A percentile compares a stretch with the other conserved stretches of the same genome.
These are phyloP conservation scores for Dryococelus australis DNA, from an alignment of 2,888 invertebrate genomes.

Conservation along the genomic window DNA sequence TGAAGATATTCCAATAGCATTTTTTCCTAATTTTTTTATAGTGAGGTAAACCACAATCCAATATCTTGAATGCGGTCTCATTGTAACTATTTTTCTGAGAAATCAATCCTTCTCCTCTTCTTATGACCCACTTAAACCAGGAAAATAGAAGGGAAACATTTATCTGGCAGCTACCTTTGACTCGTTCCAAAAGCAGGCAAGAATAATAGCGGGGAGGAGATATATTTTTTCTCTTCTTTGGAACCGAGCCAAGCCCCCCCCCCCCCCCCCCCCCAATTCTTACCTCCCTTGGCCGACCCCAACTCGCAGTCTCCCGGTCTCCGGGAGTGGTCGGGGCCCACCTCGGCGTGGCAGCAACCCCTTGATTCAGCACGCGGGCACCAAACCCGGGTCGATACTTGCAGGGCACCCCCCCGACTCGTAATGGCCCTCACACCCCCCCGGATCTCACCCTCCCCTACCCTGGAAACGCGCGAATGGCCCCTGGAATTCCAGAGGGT, in stretches of 20 bases:
- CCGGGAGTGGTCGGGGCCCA: background rate
- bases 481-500: background rate
- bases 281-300: background rate
- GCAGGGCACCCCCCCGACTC: background rate
- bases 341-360: background rate
- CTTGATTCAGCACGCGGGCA: conserved; percentile 1
- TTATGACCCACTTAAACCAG: background rate
- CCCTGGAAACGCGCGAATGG: background rate
- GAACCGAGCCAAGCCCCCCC: background rate
- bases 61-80: no score
- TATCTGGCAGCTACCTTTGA: background rate
- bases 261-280: background rate
- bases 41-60: no score
- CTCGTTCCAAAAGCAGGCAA: background rate
- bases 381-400: background rate
- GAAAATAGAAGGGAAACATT: background rate
- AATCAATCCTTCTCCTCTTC: background rate
- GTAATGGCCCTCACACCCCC: conserved; percentile 1
- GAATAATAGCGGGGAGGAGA: background rate
- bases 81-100: background rate
- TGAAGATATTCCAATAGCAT: no score
- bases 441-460: no score
- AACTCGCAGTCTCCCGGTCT: background rate
- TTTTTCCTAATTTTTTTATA: no score
- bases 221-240: background rate